Conservation (phyloP, 1,140 invertebrate species). For the Philopotamus ludificatus region DNA sequence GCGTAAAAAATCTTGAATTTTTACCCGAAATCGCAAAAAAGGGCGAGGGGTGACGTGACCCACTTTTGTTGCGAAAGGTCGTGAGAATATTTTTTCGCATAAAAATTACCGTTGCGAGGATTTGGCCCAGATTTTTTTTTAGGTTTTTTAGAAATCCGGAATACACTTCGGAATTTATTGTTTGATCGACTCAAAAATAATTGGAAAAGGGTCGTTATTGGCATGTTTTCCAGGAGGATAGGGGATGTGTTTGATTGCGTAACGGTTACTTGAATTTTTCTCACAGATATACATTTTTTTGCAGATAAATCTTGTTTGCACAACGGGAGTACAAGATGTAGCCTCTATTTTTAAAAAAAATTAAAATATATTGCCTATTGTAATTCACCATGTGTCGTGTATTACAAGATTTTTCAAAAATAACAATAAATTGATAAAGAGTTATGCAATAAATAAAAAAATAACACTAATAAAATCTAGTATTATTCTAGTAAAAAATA, state of each 20-base stretch:
- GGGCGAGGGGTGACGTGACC: conserved; percentile 32
- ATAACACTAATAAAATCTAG: too few species aligned
- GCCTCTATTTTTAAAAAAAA: too few species aligned
- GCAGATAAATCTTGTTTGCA: background rate
- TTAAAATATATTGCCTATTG: too few species aligned
- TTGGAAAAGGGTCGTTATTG: conserved; percentile 37
- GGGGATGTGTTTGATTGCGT: conserved; percentile 27
- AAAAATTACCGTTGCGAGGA: conserved; percentile 15
- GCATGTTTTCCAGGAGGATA: conserved; percentile 25
- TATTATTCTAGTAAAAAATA: too few species aligned
- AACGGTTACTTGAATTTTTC: conserved; percentile 38
- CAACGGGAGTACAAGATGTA: background rate
- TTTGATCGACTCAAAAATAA: conserved; percentile 40
- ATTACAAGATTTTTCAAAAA: too few species aligned
- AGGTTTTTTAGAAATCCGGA: conserved; percentile 37
- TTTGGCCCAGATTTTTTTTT: conserved; percentile 38
- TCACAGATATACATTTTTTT: conserved; percentile 37
- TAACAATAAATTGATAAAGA: too few species aligned
- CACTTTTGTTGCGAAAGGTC: conserved; percentile 36
- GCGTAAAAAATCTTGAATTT: conserved; percentile 35
- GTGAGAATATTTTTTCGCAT: conserved; percentile 37
- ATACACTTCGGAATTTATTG: conserved; percentile 36
- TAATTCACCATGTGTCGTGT: too few species aligned
- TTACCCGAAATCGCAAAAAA: conserved; percentile 37
- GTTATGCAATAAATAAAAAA: too few species aligned